Percentiles rank a stretch among this genome's conserved stretches.
Evolutionary conservation across 2,888 invertebrate species (phyloP).

Genomic region (Himalopsyche japonica): DNA sequence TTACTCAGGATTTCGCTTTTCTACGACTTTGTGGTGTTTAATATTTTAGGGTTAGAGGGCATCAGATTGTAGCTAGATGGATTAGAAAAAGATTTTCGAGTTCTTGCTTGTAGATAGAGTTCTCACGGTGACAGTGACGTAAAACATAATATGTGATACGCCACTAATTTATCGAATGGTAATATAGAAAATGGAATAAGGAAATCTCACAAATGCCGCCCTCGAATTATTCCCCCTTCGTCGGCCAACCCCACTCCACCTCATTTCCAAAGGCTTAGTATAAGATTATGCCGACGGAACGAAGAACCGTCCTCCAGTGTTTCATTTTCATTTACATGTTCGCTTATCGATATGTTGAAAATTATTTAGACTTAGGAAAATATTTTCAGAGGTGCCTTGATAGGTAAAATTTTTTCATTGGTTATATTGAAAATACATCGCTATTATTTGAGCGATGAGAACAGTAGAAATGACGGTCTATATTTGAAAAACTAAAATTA

Average conservation of each 20-base stretch:
- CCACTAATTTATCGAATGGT: background rate
- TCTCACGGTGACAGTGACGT: too few species aligned
- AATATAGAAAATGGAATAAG: constrained; percentile 19
- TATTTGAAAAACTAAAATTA: too few species aligned
- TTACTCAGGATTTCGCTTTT: too few species aligned
- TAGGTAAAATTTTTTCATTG: background rate
- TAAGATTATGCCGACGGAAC: constrained; percentile 18
- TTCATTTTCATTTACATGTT: background rate
- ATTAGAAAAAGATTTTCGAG: too few species aligned
- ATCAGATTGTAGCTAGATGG: too few species aligned
- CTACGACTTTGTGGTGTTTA: too few species aligned
- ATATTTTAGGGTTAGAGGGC: too few species aligned
- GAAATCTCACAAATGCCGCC: constrained; percentile 30
- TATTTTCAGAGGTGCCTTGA: background rate
- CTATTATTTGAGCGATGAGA: too few species aligned
- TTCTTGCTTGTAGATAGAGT: too few species aligned
- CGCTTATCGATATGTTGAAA: background rate
- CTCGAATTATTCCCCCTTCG: background rate
- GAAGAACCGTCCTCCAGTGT: background rate
- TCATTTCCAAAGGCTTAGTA: constrained; percentile 4
- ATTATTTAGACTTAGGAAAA: background rate
- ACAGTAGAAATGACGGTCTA: too few species aligned
- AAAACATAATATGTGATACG: background rate
- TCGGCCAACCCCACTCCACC: background rate
- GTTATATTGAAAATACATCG: too few species aligned